phyloP scores from a whole-genome alignment of 2,113 vertebrate genomes.

The Benitochromis conjunctus region DNA sequence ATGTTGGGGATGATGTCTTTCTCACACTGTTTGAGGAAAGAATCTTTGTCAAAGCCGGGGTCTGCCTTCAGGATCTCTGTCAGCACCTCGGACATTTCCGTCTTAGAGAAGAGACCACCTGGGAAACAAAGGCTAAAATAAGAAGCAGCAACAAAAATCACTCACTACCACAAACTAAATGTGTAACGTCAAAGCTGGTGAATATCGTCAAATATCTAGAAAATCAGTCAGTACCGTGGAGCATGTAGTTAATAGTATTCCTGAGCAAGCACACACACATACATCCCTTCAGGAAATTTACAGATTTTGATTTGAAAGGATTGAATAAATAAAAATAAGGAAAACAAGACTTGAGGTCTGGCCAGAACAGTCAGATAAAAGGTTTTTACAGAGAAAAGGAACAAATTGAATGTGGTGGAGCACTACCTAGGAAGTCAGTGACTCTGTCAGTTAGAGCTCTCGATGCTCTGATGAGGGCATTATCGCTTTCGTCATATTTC shows the following conservation, averaged over 20 bases:
- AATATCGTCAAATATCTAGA: neutral
- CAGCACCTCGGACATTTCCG: slow-evolving; percentile 88
- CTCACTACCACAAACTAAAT: neutral
- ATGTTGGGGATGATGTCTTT: slow-evolving; percentile 89
- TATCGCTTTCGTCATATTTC: slow-evolving; percentile 97
- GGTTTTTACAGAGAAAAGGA: neutral
- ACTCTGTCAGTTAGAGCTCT: slow-evolving; percentile 88
- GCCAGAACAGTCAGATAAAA: neutral
- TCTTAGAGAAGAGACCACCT: slow-evolving; percentile 94
- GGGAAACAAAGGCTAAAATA: neutral
- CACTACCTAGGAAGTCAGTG: slow-evolving; percentile 83
- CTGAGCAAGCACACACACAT: too few species aligned
- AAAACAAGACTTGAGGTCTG: neutral
- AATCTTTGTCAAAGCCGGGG: slow-evolving; percentile 84
- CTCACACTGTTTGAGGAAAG: slow-evolving; percentile 85
- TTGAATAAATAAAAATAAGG: too few species aligned
- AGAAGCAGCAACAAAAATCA: neutral
- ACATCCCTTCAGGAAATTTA: too few species aligned
- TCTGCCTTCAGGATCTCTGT: slow-evolving; percentile 88
- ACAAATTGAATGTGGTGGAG: neutral
- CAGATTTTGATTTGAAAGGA: too few species aligned
- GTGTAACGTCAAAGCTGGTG: neutral
- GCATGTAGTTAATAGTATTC: neutral
- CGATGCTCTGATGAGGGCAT: slow-evolving; percentile 84
- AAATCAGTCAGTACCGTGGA: neutral